Conservation (phyloP, 2,888 invertebrate species). For the Drosophila fungiperda region DNA sequence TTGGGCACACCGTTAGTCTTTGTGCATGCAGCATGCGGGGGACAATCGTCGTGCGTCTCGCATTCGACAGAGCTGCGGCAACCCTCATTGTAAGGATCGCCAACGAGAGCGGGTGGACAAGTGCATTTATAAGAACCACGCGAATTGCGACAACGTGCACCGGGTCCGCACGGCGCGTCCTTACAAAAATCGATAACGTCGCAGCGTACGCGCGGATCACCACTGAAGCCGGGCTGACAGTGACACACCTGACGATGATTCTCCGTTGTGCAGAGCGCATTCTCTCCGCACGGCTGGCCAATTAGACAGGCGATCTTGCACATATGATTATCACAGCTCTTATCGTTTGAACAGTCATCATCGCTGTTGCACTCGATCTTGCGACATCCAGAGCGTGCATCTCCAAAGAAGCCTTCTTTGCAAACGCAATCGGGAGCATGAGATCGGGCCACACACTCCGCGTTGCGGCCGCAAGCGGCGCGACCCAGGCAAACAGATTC, state of each 20-base stretch:
- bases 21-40: conserved; percentile 91
- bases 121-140: conserved; percentile 92
- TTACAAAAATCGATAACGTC: conserved; percentile 91
- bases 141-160: conserved; percentile 92
- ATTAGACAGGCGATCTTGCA: conserved; percentile 95
- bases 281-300: conserved; percentile 93
- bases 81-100: conserved; percentile 93
- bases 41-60: conserved; percentile 91
- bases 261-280: conserved; percentile 94
- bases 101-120: conserved; percentile 92
- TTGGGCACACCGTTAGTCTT: conserved; percentile 90
- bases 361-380: conserved; percentile 91
- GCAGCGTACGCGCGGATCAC: conserved; percentile 91
- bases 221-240: conserved; percentile 95
- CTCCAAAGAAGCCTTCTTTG: conserved; percentile 92
- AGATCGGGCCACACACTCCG: conserved; percentile 90
- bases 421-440: conserved; percentile 92
- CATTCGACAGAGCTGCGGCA: conserved; percentile 94
- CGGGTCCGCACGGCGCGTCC: conserved; percentile 91
- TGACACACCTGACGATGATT: conserved; percentile 92
- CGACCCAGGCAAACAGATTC: conserved; percentile 90
- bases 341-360: conserved; percentile 92
- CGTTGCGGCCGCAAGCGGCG: conserved; percentile 92
- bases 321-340: conserved; percentile 92
- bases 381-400: conserved; percentile 92